Evolutionary conservation across 2,113 vertebrate genomes (phyloP), one percentile per base, ranked within the genome.

Genomic region (Erythrocercus mccallii): DNA sequence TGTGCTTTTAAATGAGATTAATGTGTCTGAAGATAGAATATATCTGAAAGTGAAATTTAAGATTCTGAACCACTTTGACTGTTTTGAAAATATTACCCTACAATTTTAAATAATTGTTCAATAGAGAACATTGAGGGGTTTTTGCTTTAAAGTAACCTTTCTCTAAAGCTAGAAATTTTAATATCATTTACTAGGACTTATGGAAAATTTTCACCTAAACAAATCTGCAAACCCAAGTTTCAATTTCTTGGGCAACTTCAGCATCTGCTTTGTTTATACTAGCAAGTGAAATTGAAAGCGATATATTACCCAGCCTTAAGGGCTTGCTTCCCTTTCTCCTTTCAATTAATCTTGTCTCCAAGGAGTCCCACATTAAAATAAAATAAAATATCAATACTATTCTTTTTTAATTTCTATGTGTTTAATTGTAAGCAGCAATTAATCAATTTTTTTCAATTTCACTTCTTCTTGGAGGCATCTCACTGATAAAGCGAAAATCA

Each of bases 291-390:
- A 96, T 64, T 91, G 92, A 95, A 97, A 96, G 81, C 62, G 96
- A 96, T 94, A 96, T 37, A 96, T 95, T 96, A 97, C 87, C 87
- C 68, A 96, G 64, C 71, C 94, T 96, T 94, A 78, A 65, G 40
- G 62, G 76, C 58, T 93, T 62, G 51, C 37, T 91, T 85, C 72
- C 82, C 92, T 80, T 95, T 84, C 71, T 94, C 54, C 60, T 94
- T 88, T 96, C 94, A 97, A 93, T 96, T 92, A 97, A 92, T 84
- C 91, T 97, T 84, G 90, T 95, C 96, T 95, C 92, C 56, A 48
- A 90, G 71, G 87, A 91, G 81, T 88, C 65, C 28, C 74, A 81
- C 60, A 94, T 85, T 94, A 96, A 93, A 96, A 84, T 92, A 93
- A 93, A 96, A 93, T 95, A 91, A 94, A 78, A 94, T 94, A 78